Base-by-base conservation (phyloP, 1,140 invertebrate genomes). In the Drosophila bocqueti region DNA sequence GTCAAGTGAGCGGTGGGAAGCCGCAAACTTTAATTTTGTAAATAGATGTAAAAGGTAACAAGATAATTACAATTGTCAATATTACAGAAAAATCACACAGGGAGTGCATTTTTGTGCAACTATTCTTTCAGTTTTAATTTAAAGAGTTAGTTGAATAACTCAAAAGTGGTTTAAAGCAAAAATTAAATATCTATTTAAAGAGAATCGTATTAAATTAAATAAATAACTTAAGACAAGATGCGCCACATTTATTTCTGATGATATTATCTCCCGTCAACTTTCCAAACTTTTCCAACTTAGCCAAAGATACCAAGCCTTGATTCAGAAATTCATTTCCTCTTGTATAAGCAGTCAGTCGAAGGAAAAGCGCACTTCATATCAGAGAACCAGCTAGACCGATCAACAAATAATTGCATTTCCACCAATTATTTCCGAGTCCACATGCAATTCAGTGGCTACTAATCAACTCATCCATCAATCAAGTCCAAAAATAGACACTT, bases 401-500 rank as follows among this genome's bases (percentile, higher is more conserved):
- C 84, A 68, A 63, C 63, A 68, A 89, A 77, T 89, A 71, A 87
- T 87, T 79, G 76, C 80, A 83, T 80, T 86, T 87, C 55, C 81
- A 68, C 55, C 65, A 78, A 68, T 84, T 77, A 57, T 57, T 42
- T 80, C 55, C 77, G 62, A 77, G 49, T 43, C 36, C 50, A 60
- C 60, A 16, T 54, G 63, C 68, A 74, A 58, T 81, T 68, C 62
- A 60, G 54, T 64, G 64, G 62, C 49, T 11, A 57, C 74, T 78
- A 85, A 84, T 85, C 83, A 62, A 69, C 63, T 38, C 50, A 74
- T 79, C 57, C 67, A 81, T 75, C 83, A 82, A 72, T 49, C 59
- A 63, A 57, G 46, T 52, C 69, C 63, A 40, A 29, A 52, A 68
- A 73, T 40, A 52, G 38, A 49, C 68, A 69, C 64, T 83, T 87